Conservation (phyloP, 1,140 invertebrate genomes). For the Asobara japonica region DNA sequence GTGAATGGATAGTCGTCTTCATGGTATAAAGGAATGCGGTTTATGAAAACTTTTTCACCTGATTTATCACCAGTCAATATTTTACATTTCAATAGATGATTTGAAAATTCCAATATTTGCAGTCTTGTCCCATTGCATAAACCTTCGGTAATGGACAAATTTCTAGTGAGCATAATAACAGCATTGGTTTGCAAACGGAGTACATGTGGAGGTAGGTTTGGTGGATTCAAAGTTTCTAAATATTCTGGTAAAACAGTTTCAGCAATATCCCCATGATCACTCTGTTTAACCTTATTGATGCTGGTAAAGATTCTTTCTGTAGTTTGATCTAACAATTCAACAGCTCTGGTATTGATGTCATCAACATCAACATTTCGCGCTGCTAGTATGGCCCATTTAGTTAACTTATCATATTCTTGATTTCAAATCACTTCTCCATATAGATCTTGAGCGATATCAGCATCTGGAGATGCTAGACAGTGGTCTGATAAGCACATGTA, state of each 20-base stretch:
- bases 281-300: neutral
- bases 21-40: constrained; percentile 27
- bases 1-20: constrained; percentile 26
- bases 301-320: constrained; percentile 21
- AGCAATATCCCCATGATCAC: neutral
- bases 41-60: constrained; percentile 31
- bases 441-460: constrained; percentile 19
- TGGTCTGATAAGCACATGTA: constrained; percentile 17
- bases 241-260: constrained; percentile 26
- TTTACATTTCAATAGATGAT: constrained; percentile 27
- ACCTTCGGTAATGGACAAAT: constrained; percentile 23
- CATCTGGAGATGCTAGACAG: neutral
- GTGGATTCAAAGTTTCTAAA: constrained; percentile 23
- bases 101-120: constrained; percentile 30
- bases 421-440: constrained; percentile 16
- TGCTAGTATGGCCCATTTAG: constrained; percentile 30
- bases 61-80: constrained; percentile 27
- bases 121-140: constrained; percentile 37
- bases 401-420: constrained; percentile 20
- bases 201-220: constrained; percentile 15
- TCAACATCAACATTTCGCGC: constrained; percentile 34
- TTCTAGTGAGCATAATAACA: constrained; percentile 26
- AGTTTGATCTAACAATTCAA: constrained; percentile 18
- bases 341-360: constrained; percentile 31
- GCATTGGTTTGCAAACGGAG: constrained; percentile 12